Conservation (phyloP, 2,113 vertebrate species). For the Paramisgurnus dabryanus region DNA sequence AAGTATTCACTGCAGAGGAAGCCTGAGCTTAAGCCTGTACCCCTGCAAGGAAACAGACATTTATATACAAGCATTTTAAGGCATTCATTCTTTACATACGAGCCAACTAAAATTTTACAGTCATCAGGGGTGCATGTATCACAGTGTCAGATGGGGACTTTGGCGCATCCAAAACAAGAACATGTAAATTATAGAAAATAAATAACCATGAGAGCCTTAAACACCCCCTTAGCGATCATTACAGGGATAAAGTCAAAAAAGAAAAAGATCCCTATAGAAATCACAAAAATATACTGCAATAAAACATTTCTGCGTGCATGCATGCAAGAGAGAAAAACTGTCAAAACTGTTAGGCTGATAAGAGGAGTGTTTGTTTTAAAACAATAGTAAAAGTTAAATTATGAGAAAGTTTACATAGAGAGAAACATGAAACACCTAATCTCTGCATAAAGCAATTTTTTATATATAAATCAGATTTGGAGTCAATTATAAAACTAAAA, state of each 20-base stretch:
- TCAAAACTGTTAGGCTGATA: too few species aligned
- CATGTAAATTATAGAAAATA: background rate
- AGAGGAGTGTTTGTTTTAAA: too few species aligned
- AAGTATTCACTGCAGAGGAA: constrained; percentile 40
- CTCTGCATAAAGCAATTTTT: background rate
- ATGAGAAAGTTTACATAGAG: too few species aligned
- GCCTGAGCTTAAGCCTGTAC: constrained; percentile 23
- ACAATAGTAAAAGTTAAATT: too few species aligned
- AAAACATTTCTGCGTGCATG: too few species aligned
- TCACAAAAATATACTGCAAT: too few species aligned
- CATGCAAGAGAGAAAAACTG: too few species aligned
- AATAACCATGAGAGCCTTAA: background rate
- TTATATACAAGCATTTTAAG: constrained; percentile 32
- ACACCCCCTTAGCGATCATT: background rate
- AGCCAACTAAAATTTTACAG: constrained; percentile 35
- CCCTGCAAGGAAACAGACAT: constrained; percentile 27
- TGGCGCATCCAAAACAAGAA: background rate
- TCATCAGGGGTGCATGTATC: constrained; percentile 24
- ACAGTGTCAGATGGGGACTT: constrained; percentile 5
- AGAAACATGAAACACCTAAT: background rate
- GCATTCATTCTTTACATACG: constrained; percentile 32
- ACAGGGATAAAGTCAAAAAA: background rate
- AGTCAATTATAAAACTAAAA: too few species aligned
- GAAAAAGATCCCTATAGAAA: too few species aligned
- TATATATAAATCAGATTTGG: too few species aligned